Evolutionary conservation across 2,797 vertebrate species (phyloP), one percentile per base, ranked within the genome.

Genomic region (Acomys russatus): DNA sequence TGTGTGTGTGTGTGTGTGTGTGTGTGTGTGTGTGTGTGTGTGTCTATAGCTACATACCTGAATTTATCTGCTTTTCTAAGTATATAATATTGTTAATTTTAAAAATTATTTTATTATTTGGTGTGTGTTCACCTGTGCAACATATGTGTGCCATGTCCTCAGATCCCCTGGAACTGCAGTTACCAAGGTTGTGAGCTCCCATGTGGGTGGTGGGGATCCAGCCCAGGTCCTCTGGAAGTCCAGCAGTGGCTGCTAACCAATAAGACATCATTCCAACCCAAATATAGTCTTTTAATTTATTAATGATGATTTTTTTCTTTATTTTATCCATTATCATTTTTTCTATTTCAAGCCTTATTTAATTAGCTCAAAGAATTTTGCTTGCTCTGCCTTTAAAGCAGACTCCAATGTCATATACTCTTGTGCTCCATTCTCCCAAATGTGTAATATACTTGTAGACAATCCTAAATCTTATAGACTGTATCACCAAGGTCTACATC

Each of bases 31-130:
- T n/a, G n/a, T 4, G n/a, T 30, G 64, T 66, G 25, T 66, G 10
- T 66, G 10, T 30, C 3, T 64, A 20, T 22, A 71, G 33, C 66
- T 76, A 38, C 73, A 85, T 28, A 70, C 85, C 54, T 93, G 88
- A 93, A 73, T 82, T 92, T 82, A 90, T 94, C 93, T 92, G 79
- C 68, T 93, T 96, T 96, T 89, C 49, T 86, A 92, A 96, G 82
- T 90, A 78, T 51, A 66, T 82, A 8, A 66, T 82, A 8, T 25
- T 61, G 61, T 82, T 61, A 82, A 82, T 61, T 25, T 61, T 82
- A 61, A 61, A 82, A 80, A 59, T 35, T 35, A 80, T 10, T 56
- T 78, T 33, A 33, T 54, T 54, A 33, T 78, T 82, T 38, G 23
- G 4, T 38, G 56, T 28, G 22, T 35, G 12, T 38, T 35, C 8